Conservation (phyloP, 35 echinoderm and acorn worm species). For the Chiridota heheva region DNA sequence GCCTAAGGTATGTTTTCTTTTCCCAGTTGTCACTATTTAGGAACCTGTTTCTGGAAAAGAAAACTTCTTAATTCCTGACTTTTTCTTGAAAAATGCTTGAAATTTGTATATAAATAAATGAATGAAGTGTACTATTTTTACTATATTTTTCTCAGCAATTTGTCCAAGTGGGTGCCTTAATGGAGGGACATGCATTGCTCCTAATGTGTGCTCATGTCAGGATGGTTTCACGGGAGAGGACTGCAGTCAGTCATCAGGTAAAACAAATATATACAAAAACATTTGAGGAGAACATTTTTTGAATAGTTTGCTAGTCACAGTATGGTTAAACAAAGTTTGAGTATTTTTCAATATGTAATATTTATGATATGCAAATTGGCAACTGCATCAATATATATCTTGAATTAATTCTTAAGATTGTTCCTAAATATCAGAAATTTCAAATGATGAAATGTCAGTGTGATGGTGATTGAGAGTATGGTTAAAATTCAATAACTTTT, state of each 20-base stretch:
- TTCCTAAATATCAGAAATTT: too few relatives aligned
- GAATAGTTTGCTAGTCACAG: not conserved
- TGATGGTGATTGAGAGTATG: too few relatives aligned
- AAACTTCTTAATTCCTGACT: not conserved
- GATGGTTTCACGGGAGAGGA: constrained; percentile 53
- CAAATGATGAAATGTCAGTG: too few relatives aligned
- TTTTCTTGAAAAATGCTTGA: not conserved
- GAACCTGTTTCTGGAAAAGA: not conserved
- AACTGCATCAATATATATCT: not conserved
- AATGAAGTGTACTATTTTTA: not conserved
- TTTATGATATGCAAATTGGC: not conserved
- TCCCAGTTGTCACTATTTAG: not conserved
- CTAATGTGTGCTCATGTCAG: constrained; percentile 50
- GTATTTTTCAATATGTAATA: not conserved
- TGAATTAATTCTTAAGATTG: not conserved
- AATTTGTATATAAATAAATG: not conserved
- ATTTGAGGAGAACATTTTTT: too few relatives aligned
- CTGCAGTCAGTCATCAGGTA: constrained; percentile 49
- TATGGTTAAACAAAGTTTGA: not conserved
- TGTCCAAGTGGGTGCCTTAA: constrained; percentile 51
- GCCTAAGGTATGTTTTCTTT: constrained; percentile 5
- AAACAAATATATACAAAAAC: not conserved
- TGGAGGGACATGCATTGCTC: constrained; percentile 60
- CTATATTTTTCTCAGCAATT: constrained; percentile 51
- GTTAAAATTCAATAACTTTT: too few relatives aligned